Evolutionary conservation across 2,888 invertebrate species (phyloP), one percentile per base, ranked within the genome.

Genomic region (Orthosia gracilis): DNA sequence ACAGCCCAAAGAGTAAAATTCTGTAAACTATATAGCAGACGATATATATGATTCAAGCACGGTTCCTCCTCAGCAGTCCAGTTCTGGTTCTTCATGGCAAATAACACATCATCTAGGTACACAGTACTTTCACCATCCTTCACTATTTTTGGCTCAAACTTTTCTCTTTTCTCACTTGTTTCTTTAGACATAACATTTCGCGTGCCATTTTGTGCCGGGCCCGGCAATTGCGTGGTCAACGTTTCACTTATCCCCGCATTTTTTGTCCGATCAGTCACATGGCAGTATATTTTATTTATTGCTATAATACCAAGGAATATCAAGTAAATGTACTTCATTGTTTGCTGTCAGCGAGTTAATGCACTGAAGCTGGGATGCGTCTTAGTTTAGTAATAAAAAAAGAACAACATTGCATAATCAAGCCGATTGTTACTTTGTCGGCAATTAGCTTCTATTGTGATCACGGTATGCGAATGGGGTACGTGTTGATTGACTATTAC

Each of bases 1-100:
- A 97, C 96, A 0, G 97, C 96, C 97, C 97, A 97, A 23, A 97
- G 84, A 1, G 97, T 97, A 75, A 96, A 96, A 85, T 97, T 97
- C 84, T 96, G 94, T 82, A 97, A 89, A 63, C 91, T 91, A 9
- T 89, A 86, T 17, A 96, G 88, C 87, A 96, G 80, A n/a, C 84
- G 78, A 47, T 94, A 82, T 2, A 95, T 95, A 50, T 94, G 91
- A 49, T 94, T 89, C 76, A 95, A 82, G 71, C 96, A 96, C 0
- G 92, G 91, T 17, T 91, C 82, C 65, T 96, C 95, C 3, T 92
- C 92, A 0, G 73, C 79, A 4, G 90, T 92, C 96, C 96, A 96
- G 76, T 94, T 91, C 71, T 93, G 94, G 80, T 88, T 92, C 66
- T 91, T 93, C 75, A 96, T 84, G 3, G 92, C 88, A 81, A 90